Evolutionary conservation across 2,113 vertebrate genomes (phyloP).

Genomic region (Colaptes auratus): DNA sequence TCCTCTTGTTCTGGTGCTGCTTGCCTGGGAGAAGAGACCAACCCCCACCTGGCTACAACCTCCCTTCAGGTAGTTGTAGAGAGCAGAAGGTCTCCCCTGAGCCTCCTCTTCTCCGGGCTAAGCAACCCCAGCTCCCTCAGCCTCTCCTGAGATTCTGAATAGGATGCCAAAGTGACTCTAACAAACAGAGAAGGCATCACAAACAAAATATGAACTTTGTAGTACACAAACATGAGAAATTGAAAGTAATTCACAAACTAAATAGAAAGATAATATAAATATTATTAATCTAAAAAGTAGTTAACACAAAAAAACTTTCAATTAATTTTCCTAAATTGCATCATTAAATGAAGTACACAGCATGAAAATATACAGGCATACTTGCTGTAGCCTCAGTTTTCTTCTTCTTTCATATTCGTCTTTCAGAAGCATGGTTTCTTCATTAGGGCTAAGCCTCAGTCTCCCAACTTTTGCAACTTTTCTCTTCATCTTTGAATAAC

Average conservation of each 20-base stretch:
- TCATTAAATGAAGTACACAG: not conserved
- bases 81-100: no score
- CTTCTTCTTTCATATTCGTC: slow-evolving; percentile 90
- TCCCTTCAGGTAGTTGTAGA: no score
- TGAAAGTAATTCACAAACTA: not conserved
- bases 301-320: not conserved
- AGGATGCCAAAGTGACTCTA: not conserved
- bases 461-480: slow-evolving; percentile 72
- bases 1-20: no score
- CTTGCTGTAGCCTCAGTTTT: slow-evolving; percentile 91
- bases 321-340: not conserved
- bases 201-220: not conserved
- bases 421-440: slow-evolving; percentile 87
- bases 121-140: no score
- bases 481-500: slow-evolving; percentile 80
- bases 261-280: not conserved
- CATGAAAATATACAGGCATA: slow-evolving; percentile 29
- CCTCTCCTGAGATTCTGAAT: not conserved
- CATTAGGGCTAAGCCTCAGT: slow-evolving; percentile 89
- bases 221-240: not conserved
- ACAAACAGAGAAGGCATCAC: not conserved
- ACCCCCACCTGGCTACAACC: no score
- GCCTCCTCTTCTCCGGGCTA: no score
- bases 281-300: not conserved
- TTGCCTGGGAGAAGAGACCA: no score